Conservation (phyloP, 2,797 vertebrate species). For the Chloroceryle amazona region DNA sequence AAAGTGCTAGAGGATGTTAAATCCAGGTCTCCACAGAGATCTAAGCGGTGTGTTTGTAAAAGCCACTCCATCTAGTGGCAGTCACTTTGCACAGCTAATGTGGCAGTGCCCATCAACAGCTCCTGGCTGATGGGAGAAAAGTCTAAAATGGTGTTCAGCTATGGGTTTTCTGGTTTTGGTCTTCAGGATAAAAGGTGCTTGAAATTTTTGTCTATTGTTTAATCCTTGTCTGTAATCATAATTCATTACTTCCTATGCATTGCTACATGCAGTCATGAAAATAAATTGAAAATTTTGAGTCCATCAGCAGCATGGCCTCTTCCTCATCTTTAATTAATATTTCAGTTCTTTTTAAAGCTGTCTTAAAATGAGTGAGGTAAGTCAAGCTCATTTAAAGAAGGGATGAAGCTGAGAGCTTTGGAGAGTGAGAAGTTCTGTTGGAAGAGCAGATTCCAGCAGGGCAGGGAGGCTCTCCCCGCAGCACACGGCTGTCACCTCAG, state of each 20-base stretch:
- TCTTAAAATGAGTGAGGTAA: not conserved
- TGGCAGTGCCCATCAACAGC: not conserved
- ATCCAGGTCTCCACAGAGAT: not conserved
- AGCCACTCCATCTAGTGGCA: slow-evolving; percentile 76
- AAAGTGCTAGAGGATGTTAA: not conserved
- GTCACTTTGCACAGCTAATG: slow-evolving; percentile 52
- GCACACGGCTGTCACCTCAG: not conserved
- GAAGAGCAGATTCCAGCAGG: not conserved
- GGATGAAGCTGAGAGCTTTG: not conserved
- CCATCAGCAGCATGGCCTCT: accelerated
- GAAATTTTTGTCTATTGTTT: not conserved
- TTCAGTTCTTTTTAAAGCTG: not conserved
- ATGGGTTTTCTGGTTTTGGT: not conserved
- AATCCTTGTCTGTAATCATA: not conserved
- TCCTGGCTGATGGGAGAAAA: not conserved
- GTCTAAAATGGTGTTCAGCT: not conserved
- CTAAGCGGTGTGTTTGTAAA: slow-evolving; percentile 26
- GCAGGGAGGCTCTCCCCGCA: not conserved
- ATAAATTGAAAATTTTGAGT: not conserved
- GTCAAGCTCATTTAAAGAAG: not conserved
- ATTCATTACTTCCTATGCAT: not conserved
- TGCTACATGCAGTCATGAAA: not conserved
- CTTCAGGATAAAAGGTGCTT: not conserved
- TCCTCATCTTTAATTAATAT: not conserved
- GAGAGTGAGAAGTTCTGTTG: not conserved